Percentiles rank a stretch among this genome's conserved stretches.
Evolutionary conservation across 2,113 vertebrate genomes (phyloP).

Genomic region (Odobenus rosmarus): DNA sequence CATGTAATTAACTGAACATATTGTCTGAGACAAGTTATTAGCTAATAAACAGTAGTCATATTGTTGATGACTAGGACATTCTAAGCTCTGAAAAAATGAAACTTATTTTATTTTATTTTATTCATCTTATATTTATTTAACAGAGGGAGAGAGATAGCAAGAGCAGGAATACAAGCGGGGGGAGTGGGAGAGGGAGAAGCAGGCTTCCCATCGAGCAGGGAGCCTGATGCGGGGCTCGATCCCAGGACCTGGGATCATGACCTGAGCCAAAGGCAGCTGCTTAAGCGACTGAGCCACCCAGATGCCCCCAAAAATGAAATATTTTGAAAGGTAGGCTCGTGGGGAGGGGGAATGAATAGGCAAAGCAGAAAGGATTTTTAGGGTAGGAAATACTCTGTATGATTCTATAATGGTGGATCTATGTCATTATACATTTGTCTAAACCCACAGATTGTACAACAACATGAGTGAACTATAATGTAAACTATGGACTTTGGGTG

Average conservation of each 20-base stretch:
- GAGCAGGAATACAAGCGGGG: too few species aligned
- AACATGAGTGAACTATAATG: neutral
- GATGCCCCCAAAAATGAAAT: neutral
- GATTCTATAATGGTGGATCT: neutral
- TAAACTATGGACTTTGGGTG: neutral
- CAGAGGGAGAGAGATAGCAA: too few species aligned
- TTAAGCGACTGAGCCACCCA: too few species aligned
- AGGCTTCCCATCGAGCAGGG: too few species aligned
- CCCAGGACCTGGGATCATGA: too few species aligned
- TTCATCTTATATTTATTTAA: too few species aligned
- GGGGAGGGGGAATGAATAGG: neutral
- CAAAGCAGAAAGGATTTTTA: neutral
- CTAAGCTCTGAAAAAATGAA: neutral
- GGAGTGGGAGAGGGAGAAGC: too few species aligned
- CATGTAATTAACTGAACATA: neutral
- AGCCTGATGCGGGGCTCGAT: too few species aligned
- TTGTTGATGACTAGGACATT: neutral
- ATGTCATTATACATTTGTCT: neutral
- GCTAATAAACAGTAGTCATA: neutral
- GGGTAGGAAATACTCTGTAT: neutral
- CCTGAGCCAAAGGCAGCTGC: too few species aligned
- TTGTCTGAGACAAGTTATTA: neutral
- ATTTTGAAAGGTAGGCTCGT: neutral
- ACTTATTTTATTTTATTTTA: too few species aligned
- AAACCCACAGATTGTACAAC: neutral